These are phyloP conservation scores for Lomographa bimaculata DNA, from an alignment of 2,888 invertebrate species.

Conservation along the genomic window DNA sequence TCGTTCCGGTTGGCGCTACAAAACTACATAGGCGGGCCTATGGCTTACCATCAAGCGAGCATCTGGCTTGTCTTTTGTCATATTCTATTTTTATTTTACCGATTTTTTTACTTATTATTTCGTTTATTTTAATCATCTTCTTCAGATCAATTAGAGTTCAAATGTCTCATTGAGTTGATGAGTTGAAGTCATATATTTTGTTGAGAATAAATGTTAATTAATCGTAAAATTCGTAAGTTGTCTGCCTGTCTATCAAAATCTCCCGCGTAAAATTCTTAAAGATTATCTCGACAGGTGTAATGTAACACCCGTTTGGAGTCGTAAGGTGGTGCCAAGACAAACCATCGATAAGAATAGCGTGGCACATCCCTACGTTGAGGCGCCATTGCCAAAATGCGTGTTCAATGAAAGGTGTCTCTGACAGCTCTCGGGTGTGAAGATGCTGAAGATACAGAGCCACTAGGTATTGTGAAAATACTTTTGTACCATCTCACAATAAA, in stretches of 20 bases:
- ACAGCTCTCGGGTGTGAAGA: slow-evolving; percentile 37
- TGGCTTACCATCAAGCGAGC: too few species aligned
- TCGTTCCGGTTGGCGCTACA: too few species aligned
- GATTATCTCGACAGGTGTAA: slow-evolving; percentile 30
- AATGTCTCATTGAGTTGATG: slow-evolving; percentile 21
- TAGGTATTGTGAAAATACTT: not conserved
- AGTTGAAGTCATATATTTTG: slow-evolving; percentile 23
- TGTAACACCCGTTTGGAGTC: slow-evolving; percentile 29
- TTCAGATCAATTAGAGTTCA: slow-evolving; percentile 19
- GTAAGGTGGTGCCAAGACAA: slow-evolving; percentile 30
- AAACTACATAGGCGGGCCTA: too few species aligned
- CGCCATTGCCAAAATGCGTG: slow-evolving; percentile 70
- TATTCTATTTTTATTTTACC: too few species aligned
- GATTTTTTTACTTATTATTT: slow-evolving; percentile 19
- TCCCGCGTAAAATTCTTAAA: slow-evolving; percentile 13
- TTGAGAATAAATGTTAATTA: slow-evolving; percentile 22
- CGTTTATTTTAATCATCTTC: slow-evolving; percentile 16
- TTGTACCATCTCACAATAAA: slow-evolving; percentile 13
- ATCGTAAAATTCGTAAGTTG: slow-evolving; percentile 26
- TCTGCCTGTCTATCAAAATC: slow-evolving; percentile 18
- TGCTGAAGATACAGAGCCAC: slow-evolving; percentile 10
- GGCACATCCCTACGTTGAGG: slow-evolving; percentile 47
- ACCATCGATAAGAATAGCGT: slow-evolving; percentile 32
- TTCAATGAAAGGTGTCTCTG: slow-evolving; percentile 57
- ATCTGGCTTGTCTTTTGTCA: too few species aligned